A percentile compares a stretch with the other conserved stretches of the same genome.
Conservation (phyloP, 2,888 invertebrate genomes). For the Brachycybe producta region DNA sequence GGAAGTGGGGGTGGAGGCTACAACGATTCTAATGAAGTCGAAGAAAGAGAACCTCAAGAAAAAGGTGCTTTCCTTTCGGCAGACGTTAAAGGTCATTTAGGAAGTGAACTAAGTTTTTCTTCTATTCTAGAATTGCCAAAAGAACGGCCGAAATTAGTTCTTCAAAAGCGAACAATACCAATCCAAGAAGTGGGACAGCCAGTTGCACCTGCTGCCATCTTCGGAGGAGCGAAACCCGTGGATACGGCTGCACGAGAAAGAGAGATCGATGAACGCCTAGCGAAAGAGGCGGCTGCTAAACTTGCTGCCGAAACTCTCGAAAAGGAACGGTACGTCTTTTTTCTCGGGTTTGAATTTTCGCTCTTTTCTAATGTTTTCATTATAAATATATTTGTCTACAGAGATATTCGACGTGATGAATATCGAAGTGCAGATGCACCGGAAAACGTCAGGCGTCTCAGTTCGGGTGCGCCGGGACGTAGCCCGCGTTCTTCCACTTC, state of each 20-base stretch:
- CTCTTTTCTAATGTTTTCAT: too few species aligned
- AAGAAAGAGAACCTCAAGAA: slow-evolving; percentile 4
- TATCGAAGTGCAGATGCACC: not conserved
- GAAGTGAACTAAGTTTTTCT: not conserved
- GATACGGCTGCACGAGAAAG: slow-evolving; percentile 81
- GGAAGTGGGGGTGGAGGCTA: slow-evolving; percentile 25
- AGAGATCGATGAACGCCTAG: slow-evolving; percentile 75
- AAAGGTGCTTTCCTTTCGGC: not conserved
- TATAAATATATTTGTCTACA: not conserved
- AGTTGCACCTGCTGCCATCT: slow-evolving; percentile 53
- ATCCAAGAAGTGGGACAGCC: slow-evolving; percentile 32
- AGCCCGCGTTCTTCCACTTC: slow-evolving; percentile 5
- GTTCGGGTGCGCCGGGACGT: slow-evolving; percentile 2
- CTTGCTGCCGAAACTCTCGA: slow-evolving; percentile 1
- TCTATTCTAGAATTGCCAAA: slow-evolving; percentile 34
- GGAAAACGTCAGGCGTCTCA: not conserved
- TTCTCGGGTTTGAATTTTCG: not conserved
- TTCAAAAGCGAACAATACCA: slow-evolving; percentile 69
- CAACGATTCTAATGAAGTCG: slow-evolving; percentile 26
- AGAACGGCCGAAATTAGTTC: slow-evolving; percentile 61
- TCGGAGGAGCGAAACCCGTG: slow-evolving; percentile 89
- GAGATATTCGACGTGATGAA: not conserved
- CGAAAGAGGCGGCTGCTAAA: slow-evolving; percentile 21
- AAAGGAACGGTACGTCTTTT: not conserved
- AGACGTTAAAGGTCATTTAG: not conserved